Conservation (phyloP, 2,888 invertebrate species). For the Rapana venosa region DNA sequence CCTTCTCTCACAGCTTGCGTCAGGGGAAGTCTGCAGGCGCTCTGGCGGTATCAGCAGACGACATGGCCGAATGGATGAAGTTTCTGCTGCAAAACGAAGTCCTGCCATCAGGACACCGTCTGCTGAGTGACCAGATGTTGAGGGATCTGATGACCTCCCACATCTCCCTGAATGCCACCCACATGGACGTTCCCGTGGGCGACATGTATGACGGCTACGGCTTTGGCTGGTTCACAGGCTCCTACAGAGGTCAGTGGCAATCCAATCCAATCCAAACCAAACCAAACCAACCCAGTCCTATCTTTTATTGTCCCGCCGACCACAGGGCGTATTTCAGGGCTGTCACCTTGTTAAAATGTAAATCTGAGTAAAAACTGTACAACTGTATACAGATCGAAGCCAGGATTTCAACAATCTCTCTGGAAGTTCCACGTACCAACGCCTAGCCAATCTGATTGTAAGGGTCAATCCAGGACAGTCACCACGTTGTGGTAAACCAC, state of each 20-base stretch:
- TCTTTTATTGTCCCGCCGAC: too few relatives aligned
- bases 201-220: conserved; percentile 7
- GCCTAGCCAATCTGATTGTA: too few relatives aligned
- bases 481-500: too few relatives aligned
- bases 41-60: conserved; percentile 20
- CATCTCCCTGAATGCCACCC: background rate
- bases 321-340: too few relatives aligned
- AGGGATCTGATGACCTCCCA: conserved; percentile 24
- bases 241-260: background rate
- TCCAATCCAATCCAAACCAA: too few relatives aligned
- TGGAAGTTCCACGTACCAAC: too few relatives aligned
- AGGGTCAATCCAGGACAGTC: too few relatives aligned
- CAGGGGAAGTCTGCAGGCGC: conserved; percentile 11
- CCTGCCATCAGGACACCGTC: background rate
- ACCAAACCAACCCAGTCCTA: too few relatives aligned
- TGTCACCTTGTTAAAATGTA: too few relatives aligned
- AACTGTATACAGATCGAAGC: too few relatives aligned
- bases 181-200: conserved; percentile 20
- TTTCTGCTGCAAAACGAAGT: background rate
- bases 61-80: conserved; percentile 33
- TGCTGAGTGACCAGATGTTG: background rate
- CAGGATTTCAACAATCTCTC: too few relatives aligned
- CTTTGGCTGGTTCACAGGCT: conserved; percentile 24
- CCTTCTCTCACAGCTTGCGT: background rate
- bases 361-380: too few relatives aligned